Evolutionary conservation across 2,888 invertebrate species (phyloP).

Genomic region (Hoplodrina blanda): DNA sequence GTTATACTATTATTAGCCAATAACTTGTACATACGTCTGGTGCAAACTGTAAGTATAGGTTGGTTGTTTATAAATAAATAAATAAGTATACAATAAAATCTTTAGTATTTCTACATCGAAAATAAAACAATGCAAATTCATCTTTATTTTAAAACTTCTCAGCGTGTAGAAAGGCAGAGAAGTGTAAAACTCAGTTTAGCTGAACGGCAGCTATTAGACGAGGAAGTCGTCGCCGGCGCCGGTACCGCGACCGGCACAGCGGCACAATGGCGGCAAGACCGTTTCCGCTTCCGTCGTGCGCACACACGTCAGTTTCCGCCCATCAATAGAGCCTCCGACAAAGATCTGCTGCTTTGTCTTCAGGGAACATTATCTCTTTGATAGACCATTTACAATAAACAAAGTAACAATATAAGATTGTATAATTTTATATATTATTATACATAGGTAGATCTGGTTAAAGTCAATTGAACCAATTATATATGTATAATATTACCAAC

Average conservation of each 20-base stretch:
- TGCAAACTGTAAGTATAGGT: too few relatives aligned
- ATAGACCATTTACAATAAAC: constrained; percentile 4
- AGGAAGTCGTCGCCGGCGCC: constrained; percentile 43
- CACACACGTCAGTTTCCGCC: constrained; percentile 71
- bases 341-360: constrained; percentile 53
- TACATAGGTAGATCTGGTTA: too few relatives aligned
- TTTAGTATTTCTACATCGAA: neutral
- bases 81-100: too few relatives aligned
- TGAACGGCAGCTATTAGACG: constrained; percentile 29
- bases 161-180: constrained; percentile 5
- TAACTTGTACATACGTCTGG: too few relatives aligned
- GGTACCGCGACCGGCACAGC: constrained; percentile 57
- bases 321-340: constrained; percentile 66
- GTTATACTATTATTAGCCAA: too few relatives aligned
- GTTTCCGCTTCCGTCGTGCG: constrained; percentile 68
- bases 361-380: constrained; percentile 41
- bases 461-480: constrained; percentile 6
- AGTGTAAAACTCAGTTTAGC: constrained; percentile 17
- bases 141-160: neutral
- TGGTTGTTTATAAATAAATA: too few relatives aligned
- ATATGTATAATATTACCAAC: constrained; percentile 5
- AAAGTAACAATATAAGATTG: neutral
- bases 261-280: constrained; percentile 69
- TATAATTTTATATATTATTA: too few relatives aligned
- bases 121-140: constrained; percentile 1